Base-by-base conservation (phyloP, 2,797 vertebrate species). In the Taenioides sp. region DNA sequence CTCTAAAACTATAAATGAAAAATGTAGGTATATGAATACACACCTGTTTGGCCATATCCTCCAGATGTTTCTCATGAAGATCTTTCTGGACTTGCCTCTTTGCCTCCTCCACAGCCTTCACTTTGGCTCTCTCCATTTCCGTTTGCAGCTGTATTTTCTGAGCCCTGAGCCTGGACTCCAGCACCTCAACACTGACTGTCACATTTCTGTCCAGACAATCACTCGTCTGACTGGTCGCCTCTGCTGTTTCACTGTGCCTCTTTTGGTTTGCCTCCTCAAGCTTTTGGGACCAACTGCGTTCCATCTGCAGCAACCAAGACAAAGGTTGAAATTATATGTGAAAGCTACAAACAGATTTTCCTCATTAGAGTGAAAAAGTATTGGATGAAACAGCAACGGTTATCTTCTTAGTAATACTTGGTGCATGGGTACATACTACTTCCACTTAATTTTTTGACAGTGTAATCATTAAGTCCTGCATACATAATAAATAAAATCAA, bases 151-250 rank as follows among this genome's bases (percentile, higher is more conserved):
- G 84, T 28, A 58, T 65, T 63, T 83, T 94, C 89, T 95, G 93
- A 69, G 91, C 87, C 28, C 86, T 63, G 65, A 93, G 82, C 75
- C 70, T 72, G 31, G 82, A 60, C 49, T 92, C 84, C 87, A 94
- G 79, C 74, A 93, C 89, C 67, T 92, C 79, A 73, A 67, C 78
- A 63, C 83, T 81, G 40, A 88, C 4, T 0, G 50, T 81, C 58
- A 75, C 81, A 34, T 16, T 50, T 72, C 58, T 25, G 50, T 72
- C 69, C 68, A 80, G 23, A 27, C n/a, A 49, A 22, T 76, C 81
- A 7, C 95, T 93, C 0, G 95, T 95, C 82, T 97, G 96, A 89
- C 89, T 93, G 61, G 82, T 80, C 16, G 60, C 76, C 16, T 96
- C 92, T 60, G 81, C 84, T 23, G 74, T 80, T 77, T 91, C 88